Evolutionary conservation across 2,797 vertebrate species (phyloP).

Genomic region (Philypnodon macrostomus): DNA sequence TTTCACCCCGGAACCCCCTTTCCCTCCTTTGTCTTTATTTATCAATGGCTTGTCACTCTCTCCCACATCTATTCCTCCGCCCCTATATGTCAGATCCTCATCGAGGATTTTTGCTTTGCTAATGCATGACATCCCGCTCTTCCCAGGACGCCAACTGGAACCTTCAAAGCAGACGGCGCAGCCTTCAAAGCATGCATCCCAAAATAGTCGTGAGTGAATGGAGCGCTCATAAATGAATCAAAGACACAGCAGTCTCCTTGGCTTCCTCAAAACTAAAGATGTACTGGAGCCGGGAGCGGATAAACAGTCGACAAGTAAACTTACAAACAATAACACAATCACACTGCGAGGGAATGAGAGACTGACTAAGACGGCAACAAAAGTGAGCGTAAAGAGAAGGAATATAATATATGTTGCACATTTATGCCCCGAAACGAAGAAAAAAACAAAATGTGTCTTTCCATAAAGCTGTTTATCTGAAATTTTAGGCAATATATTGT

Average conservation of each 20-base stretch:
- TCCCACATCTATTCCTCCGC: neutral
- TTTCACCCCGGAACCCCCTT: neutral
- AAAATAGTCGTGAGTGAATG: slow-evolving; percentile 4
- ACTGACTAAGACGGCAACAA: neutral
- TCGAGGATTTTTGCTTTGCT: slow-evolving; percentile 1
- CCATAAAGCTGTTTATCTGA: too few relatives aligned
- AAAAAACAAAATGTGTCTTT: neutral
- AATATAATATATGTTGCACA: too few relatives aligned
- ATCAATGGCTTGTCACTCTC: neutral
- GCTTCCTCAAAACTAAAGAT: neutral
- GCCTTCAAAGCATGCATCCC: slow-evolving; percentile 5
- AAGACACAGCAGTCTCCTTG: slow-evolving; percentile 1
- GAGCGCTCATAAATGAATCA: slow-evolving; percentile 5
- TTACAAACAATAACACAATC: slow-evolving; percentile 1
- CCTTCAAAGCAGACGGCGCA: slow-evolving; percentile 2
- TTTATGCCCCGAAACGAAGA: neutral
- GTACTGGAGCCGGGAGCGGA: neutral
- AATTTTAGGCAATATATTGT: too few relatives aligned
- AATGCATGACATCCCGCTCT: neutral
- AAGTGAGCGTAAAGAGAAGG: neutral
- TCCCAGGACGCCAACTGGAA: slow-evolving; percentile 5
- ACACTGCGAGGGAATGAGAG: neutral
- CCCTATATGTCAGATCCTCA: neutral
- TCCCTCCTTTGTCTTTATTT: neutral
- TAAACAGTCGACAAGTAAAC: slow-evolving; percentile 3